Base-by-base conservation (phyloP, 2,888 invertebrate species). In the Dryococelus australis region DNA sequence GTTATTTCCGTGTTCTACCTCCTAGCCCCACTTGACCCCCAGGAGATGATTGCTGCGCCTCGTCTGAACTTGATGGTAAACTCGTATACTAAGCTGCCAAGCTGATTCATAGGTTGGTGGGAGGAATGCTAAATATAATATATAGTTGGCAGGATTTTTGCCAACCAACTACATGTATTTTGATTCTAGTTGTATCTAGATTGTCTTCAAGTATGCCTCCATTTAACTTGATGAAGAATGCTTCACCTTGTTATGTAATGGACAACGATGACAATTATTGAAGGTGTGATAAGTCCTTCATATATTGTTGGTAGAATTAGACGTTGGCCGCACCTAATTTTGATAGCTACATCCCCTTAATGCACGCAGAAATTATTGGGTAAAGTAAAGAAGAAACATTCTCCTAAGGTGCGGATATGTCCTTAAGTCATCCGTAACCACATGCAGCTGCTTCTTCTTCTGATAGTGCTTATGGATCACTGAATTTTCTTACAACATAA, bases 81-180 rank as follows among this genome's bases (percentile, higher is more conserved):
- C 83, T 83, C 28, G 0, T 83, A 83, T 35, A 83, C 83, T 83
- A 24, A 35, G 83, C 83, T 83, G 83, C 83, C 83, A 4, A 83
- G 83, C 83, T 83, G 83, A 35, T 83, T 10, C 83, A 83, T 35
- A 83, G 35, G 20, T 83, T 83, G 83, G 35, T 83, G 43, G 83
- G 83, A 83, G 28, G 83, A 27, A 83, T 83, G 28, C 13, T 28
- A 83, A 35, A 83, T 83, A 0, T 83, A 83, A 35, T 83, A 35
- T 13, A 83, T 83, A 28, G 6, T 83, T 83, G 28, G 24, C 35
- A 83, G 83, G 83, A 6, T 83, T 83, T 20, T 83, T 83, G 9
- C 83, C 83, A 35, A 35, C 35, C 5, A 12, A 83, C 35, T 83
- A 0, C 83, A 83, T 83, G 9, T 83, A 83, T 83, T 83, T 28